Percentiles rank a stretch among this genome's conserved stretches.
phyloP scores from a whole-genome alignment of 2,888 invertebrate species.

The Pammene fasciana region DNA sequence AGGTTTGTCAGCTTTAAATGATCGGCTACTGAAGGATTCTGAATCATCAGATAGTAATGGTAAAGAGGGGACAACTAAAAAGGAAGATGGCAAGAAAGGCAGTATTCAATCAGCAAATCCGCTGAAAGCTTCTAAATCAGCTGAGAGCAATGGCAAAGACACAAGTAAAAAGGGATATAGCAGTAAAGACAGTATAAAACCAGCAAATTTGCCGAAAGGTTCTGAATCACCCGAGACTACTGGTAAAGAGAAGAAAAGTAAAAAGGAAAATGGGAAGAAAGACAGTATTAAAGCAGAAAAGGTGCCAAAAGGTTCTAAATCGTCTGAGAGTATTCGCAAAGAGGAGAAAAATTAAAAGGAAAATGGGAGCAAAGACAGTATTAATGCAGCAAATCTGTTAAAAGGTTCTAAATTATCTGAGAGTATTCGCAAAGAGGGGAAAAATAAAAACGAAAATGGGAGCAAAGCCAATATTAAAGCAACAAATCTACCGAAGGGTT shows the following conservation, averaged over 20 bases:
- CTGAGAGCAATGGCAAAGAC: not conserved
- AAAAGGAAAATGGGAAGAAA: not conserved
- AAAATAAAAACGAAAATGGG: too few relatives aligned
- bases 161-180: not conserved
- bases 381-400: not conserved
- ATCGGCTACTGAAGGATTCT: not conserved
- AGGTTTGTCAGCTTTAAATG: not conserved
- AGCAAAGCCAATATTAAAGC: too few relatives aligned
- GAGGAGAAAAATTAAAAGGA: too few relatives aligned
- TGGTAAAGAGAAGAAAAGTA: not conserved
- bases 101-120: not conserved
- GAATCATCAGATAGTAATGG: not conserved
- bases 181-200: too few relatives aligned
- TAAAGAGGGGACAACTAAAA: not conserved
- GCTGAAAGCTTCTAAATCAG: slow-evolving; percentile 40
- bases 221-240: not conserved
- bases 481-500: too few relatives aligned
- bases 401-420: not conserved
- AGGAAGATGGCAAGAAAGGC: not conserved
- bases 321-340: too few relatives aligned
- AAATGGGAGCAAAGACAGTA: not conserved
- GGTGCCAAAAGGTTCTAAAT: not conserved
- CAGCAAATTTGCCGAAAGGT: too few relatives aligned
- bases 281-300: not conserved
- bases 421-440: too few relatives aligned